These are phyloP conservation scores for Litocranius walleri DNA, from an alignment of 2,113 vertebrate species.

Conservation along the genomic window DNA sequence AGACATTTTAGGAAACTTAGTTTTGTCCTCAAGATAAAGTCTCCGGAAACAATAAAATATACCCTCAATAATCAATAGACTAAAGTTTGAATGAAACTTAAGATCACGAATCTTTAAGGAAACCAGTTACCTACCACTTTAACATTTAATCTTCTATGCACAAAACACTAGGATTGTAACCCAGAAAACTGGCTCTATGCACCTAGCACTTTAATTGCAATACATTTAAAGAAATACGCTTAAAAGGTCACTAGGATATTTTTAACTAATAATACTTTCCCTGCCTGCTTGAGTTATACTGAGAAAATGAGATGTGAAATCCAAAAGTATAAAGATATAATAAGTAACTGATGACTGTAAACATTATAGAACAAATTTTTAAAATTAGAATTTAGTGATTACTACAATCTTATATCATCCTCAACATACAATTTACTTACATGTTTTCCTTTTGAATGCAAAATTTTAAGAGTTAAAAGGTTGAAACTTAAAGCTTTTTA, in stretches of 20 bases:
- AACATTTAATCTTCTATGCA: background rate
- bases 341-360: background rate
- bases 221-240: background rate
- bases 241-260: background rate
- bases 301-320: background rate
- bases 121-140: background rate
- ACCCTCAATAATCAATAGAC: background rate
- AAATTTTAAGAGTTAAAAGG: background rate
- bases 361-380: background rate
- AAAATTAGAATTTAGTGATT: background rate
- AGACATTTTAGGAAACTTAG: background rate
- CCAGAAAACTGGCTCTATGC: background rate
- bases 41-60: background rate
- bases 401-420: background rate
- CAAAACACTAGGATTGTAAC: background rate
- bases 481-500: background rate
- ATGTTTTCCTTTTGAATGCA: background rate
- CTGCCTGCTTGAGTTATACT: background rate
- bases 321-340: background rate
- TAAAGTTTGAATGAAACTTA: background rate
- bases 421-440: background rate
- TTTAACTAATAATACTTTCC: background rate
- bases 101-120: background rate
- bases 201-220: background rate
- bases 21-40: background rate